Evolutionary conservation across 2,113 vertebrate species (phyloP), one percentile per base, ranked within the genome.

Genomic region (Bambusicola thoracicus): DNA sequence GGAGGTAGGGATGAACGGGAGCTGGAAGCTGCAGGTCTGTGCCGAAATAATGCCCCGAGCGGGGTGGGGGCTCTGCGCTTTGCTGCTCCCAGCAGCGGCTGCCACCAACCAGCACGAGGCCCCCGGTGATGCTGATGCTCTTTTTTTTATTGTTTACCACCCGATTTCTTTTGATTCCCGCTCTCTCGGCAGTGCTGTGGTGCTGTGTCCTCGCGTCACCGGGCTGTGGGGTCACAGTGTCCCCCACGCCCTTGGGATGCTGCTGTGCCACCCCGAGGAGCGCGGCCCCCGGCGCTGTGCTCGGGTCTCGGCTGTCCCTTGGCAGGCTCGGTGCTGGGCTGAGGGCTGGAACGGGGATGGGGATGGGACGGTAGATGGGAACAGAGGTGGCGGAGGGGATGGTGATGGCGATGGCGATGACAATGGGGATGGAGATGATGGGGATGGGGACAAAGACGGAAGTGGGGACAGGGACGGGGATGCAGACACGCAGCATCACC

Each of bases 21-120:
- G 51, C 85, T 86, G 62, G 77, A 77, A 91, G 25, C 40, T 3
- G 8, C 85, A 82, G 86, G 68, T 84, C 69, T 2, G 0, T 8
- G n/a, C 69, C 86, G 78, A 94, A 92, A 95, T 85, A 94, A 92
- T 75, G 74, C 67, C 75, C 32, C 17, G 22, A 73, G 65, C 16
- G 2, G 58, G 1, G 2, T 5, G 3, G 61, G 77, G 84, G 48
- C 40, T 51, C 49, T 7, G 24, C 12, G 27, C 49, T 25, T 25
- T 14, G 12, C 49, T 25, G 24, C 49, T 92, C 87, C 78, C 53
- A 13, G 49, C 48, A 59, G 6, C 1, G 66, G 44, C 11, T 40
- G 48, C 51, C 51, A 53, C 18, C 29, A 32, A 29, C 18, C 29
- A 32, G 40, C 62, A 2, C 11, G 51, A 29, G 51, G 51, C 51